These are phyloP conservation scores for Regulus satrapa DNA, from an alignment of 2,113 vertebrate species.

Conservation along the genomic window DNA sequence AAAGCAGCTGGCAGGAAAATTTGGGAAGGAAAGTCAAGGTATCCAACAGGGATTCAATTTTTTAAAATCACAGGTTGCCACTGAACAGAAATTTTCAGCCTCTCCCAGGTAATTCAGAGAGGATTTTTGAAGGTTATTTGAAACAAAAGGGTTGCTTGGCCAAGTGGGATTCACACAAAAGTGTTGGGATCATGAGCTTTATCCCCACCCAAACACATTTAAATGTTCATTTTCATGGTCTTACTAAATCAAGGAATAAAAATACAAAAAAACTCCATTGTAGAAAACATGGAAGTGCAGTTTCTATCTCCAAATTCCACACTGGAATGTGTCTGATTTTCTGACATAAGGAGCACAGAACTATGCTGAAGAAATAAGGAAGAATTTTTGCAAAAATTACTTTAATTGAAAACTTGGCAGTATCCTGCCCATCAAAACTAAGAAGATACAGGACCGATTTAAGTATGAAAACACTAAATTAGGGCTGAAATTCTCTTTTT, in stretches of 20 bases:
- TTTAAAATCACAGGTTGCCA: not conserved
- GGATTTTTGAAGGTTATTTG: not conserved
- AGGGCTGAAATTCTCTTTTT: not conserved
- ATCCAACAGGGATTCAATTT: not conserved
- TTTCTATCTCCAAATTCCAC: not conserved
- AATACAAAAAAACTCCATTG: not conserved
- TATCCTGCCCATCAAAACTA: not conserved
- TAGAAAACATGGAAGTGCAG: not conserved
- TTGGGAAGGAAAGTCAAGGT: not conserved
- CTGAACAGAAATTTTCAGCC: not conserved
- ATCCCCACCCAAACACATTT: not conserved
- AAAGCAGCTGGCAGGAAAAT: not conserved
- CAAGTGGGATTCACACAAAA: not conserved
- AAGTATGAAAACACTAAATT: not conserved
- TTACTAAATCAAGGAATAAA: not conserved
- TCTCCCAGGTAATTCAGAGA: not conserved
- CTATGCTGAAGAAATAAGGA: not conserved
- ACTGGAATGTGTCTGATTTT: not conserved
- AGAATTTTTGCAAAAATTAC: not conserved
- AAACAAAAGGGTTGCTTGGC: not conserved
- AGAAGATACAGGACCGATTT: not conserved
- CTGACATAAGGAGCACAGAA: not conserved
- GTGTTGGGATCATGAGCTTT: fast-evolving
- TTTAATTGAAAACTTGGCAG: not conserved
- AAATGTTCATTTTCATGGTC: not conserved